phyloP scores from a whole-genome alignment of 1,140 invertebrate genomes.

The Caenorhabditis briggsae region DNA sequence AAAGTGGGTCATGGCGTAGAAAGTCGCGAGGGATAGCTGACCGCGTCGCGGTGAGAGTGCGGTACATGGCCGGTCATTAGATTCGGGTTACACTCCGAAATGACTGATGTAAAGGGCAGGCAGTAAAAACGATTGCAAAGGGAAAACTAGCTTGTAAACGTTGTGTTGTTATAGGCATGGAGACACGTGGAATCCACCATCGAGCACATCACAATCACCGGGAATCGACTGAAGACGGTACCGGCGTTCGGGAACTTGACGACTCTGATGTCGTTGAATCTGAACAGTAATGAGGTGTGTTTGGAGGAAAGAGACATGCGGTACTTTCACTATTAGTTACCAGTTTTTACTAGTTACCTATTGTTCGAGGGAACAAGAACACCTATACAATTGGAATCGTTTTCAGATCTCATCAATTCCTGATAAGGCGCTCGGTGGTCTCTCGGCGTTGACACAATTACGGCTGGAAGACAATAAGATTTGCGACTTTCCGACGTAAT shows the following conservation, averaged over 20 bases:
- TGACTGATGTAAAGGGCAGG: constrained; percentile 5
- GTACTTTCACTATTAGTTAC: not conserved
- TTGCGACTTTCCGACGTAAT: constrained; percentile 70
- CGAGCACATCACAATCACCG: constrained; percentile 39
- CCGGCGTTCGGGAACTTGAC: constrained; percentile 58
- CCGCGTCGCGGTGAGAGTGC: constrained; percentile 37
- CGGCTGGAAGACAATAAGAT: constrained; percentile 72
- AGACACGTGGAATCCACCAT: constrained; percentile 23
- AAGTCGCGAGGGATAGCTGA: constrained; percentile 25
- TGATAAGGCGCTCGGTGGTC: constrained; percentile 69
- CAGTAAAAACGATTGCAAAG: not conserved
- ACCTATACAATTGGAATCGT: not conserved
- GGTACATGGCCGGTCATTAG: constrained; percentile 45
- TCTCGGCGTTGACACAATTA: constrained; percentile 68
- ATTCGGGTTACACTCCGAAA: constrained; percentile 50
- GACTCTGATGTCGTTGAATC: constrained; percentile 56
- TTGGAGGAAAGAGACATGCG: not conserved
- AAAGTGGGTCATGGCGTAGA: constrained; percentile 53
- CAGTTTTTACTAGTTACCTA: constrained; percentile 21
- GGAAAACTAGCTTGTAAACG: constrained; percentile 25
- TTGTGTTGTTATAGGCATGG: constrained; percentile 20
- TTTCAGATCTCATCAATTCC: constrained; percentile 69
- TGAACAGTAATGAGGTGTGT: constrained; percentile 62
- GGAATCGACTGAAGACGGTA: constrained; percentile 58
- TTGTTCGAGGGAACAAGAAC: not conserved